Evolutionary conservation across 2,797 vertebrate species (phyloP).

Genomic region (Adrianichthys oophorus): DNA sequence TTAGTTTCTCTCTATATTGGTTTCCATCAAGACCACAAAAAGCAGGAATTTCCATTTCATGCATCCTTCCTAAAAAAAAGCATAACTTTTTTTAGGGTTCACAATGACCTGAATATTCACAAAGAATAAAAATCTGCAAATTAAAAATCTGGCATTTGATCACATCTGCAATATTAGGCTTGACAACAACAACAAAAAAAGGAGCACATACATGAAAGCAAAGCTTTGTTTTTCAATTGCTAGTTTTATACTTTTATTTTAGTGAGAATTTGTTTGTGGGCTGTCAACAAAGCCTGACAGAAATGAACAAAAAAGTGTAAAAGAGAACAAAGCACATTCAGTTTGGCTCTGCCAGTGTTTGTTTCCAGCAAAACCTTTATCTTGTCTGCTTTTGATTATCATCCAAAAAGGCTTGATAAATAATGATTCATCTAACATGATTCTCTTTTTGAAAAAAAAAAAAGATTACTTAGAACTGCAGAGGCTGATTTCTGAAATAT

Average conservation of each 20-base stretch:
- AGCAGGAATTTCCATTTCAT: background rate
- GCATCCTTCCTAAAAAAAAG: background rate
- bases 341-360: constrained; percentile 3
- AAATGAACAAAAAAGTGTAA: background rate
- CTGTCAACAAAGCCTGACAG: constrained; percentile 8
- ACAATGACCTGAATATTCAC: constrained; percentile 8
- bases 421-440: background rate
- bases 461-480: background rate
- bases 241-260: constrained; percentile 2
- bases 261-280: constrained; percentile 2
- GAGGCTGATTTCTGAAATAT: constrained; percentile 5
- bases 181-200: background rate
- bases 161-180: constrained; percentile 1
- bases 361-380: constrained; percentile 1
- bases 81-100: constrained; percentile 4
- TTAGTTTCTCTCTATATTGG: background rate
- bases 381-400: constrained; percentile 1
- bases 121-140: background rate
- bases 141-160: background rate
- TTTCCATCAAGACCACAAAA: background rate
- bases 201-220: constrained; percentile 7
- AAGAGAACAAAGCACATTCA: background rate
- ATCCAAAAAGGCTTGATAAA: constrained; percentile 1
- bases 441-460: constrained; percentile 1
- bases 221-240: constrained; percentile 17